Evolutionary conservation across 2,888 invertebrate genomes (phyloP), one percentile per base, ranked within the genome.

Genomic region (Lochmaea capreae): DNA sequence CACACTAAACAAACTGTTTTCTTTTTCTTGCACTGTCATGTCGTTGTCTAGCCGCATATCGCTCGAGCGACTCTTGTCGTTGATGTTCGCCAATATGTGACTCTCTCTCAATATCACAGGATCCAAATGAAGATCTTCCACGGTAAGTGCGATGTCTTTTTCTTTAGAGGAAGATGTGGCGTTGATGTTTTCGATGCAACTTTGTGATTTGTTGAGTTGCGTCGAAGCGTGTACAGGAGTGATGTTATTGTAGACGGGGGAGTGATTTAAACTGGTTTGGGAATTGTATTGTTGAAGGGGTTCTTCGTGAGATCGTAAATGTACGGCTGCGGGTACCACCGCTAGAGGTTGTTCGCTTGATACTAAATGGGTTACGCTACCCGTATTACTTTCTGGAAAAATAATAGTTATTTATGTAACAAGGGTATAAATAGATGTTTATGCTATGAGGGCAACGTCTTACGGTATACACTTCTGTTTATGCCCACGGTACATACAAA

Each of bases 341-440:
- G 91, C 91, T 82, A 92, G 83, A 66, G 92, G 92, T 77, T 91
- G 89, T 87, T 92, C 92, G 83, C 90, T 92, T 79, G 89, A 89
- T 77, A 92, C 91, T 82, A 92, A 87, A 83, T 92, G 91, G 72
- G 91, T 91, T 85, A 92, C 89, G 85, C 92, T 92, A 86, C 91
- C 91, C 79, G 91, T 90, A 84, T 91, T 89, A 81, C 89, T 92
- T 87, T 91, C 92, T 92, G 89, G 67, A 88, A 39, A 39, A 39
- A 39, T 39, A 39, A 39, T 9, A 39, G 33, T 54, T 26, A 26
- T 49, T n/a, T n/a, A n/a, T n/a, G n/a, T n/a, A n/a, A n/a, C n/a
- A n/a, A n/a, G n/a, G n/a, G n/a, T n/a, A n/a, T n/a, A n/a, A n/a
- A n/a, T n/a, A n/a, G n/a, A n/a, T n/a, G n/a, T n/a, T n/a, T n/a